Evolutionary conservation across 2,888 invertebrate species (phyloP).

Genomic region (Hypercompe scribonia): DNA sequence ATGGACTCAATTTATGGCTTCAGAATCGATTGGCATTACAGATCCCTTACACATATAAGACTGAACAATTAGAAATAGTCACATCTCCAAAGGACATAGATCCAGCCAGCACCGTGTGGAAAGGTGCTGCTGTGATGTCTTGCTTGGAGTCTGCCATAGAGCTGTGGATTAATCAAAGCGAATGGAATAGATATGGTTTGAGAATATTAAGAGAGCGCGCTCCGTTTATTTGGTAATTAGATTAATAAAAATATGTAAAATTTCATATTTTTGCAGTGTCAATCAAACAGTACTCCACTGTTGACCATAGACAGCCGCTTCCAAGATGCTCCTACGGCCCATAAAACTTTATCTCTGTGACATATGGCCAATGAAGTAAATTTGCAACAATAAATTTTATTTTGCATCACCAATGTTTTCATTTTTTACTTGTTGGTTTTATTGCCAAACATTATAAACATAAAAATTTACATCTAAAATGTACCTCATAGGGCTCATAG

Average conservation of each 20-base stretch:
- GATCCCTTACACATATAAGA: slow-evolving; percentile 92
- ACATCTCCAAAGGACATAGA: slow-evolving; percentile 97
- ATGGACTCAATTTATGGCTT: slow-evolving; percentile 93
- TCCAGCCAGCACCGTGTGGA: slow-evolving; percentile 96
- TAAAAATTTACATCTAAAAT: too few species aligned
- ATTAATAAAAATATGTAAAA: background rate
- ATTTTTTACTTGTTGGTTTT: too few species aligned
- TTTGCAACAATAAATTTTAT: too few species aligned
- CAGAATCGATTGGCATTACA: slow-evolving; percentile 94
- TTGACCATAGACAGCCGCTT: too few species aligned
- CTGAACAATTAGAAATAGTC: slow-evolving; percentile 95
- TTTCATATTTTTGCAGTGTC: background rate
- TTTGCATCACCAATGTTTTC: too few species aligned
- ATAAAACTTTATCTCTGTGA: too few species aligned
- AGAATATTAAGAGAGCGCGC: slow-evolving; percentile 95
- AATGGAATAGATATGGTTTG: slow-evolving; percentile 95
- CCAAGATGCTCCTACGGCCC: too few species aligned
- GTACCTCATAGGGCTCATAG: too few species aligned
- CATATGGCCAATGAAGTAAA: too few species aligned
- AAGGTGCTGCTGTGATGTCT: slow-evolving; percentile 97
- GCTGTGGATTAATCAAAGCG: slow-evolving; percentile 94
- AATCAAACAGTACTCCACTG: too few species aligned
- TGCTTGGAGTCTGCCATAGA: slow-evolving; percentile 97
- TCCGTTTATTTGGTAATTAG: slow-evolving; percentile 93
- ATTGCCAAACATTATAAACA: too few species aligned